A percentile compares a stretch with the other conserved stretches of the same genome.
phyloP scores from a whole-genome alignment of 1,140 invertebrate genomes.

The Helicorthomorpha holstii region DNA sequence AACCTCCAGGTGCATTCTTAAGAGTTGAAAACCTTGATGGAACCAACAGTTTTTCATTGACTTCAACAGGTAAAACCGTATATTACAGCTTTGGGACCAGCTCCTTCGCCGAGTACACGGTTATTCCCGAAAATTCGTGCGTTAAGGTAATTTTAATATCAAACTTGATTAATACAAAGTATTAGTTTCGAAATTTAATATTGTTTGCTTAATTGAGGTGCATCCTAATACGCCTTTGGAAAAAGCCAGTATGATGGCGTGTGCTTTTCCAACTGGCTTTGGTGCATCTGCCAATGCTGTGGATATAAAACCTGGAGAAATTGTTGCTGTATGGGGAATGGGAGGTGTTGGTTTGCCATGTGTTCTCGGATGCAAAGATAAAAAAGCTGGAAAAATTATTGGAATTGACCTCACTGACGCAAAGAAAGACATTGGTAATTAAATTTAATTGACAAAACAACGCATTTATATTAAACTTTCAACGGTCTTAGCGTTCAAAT shows the following conservation, averaged over 20 bases:
- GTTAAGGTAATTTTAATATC: slow-evolving; percentile 15
- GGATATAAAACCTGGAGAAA: slow-evolving; percentile 50
- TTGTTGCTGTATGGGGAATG: slow-evolving; percentile 81
- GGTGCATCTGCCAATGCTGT: slow-evolving; percentile 90
- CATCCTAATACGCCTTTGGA: slow-evolving; percentile 22
- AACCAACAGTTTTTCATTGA: slow-evolving; percentile 33
- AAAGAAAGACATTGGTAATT: slow-evolving; percentile 61
- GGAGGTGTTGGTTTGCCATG: slow-evolving; percentile 90
- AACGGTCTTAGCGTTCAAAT: neutral
- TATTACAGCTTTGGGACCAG: slow-evolving; percentile 38
- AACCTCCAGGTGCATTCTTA: no score
- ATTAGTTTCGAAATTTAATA: neutral
- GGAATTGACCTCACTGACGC: slow-evolving; percentile 80
- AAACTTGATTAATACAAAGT: neutral
- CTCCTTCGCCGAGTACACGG: slow-evolving; percentile 38
- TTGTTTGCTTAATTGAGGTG: neutral
- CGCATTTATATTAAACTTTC: neutral
- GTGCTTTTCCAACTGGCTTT: slow-evolving; percentile 82
- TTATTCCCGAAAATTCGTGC: slow-evolving; percentile 32
- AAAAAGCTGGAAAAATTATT: slow-evolving; percentile 76
- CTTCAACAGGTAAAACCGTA: slow-evolving; percentile 31
- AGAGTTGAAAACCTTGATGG: slow-evolving; percentile 8
- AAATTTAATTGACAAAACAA: neutral
- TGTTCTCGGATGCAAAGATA: slow-evolving; percentile 36
- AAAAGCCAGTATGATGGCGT: slow-evolving; percentile 38